These are phyloP conservation scores for Drosophila ironensis DNA, from an alignment of 1,140 invertebrate genomes.

Conservation along the genomic window DNA sequence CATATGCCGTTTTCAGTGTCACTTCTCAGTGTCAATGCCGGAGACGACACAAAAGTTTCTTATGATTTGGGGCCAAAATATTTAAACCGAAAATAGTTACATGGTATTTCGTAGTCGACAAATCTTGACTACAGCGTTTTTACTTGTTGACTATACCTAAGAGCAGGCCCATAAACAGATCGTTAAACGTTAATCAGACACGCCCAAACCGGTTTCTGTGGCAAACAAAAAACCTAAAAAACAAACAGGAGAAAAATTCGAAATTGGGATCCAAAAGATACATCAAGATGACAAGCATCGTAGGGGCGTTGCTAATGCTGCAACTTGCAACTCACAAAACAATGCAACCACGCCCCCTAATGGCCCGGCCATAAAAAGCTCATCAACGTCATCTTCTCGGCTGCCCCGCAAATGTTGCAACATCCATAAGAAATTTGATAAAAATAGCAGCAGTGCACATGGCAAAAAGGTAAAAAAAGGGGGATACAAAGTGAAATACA, in stretches of 20 bases:
- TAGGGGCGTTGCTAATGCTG: conserved; percentile 61
- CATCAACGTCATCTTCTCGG: conserved; percentile 60
- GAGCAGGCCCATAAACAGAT: conserved; percentile 63
- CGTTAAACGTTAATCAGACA: conserved; percentile 66
- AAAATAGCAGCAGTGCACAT: conserved; percentile 75
- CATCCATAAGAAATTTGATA: conserved; percentile 61
- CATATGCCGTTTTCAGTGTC: too few relatives aligned
- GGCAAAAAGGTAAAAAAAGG: conserved; percentile 50
- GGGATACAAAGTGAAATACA: conserved; percentile 37
- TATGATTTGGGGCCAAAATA: too few relatives aligned
- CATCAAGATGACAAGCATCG: conserved; percentile 49
- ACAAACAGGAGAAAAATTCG: too few relatives aligned
- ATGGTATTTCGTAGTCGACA: too few relatives aligned
- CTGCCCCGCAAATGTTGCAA: conserved; percentile 30
- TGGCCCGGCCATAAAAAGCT: conserved; percentile 75
- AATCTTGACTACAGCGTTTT: too few relatives aligned
- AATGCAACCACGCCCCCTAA: conserved; percentile 71
- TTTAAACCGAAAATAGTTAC: too few relatives aligned
- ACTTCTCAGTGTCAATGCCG: too few relatives aligned
- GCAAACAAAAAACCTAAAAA: conserved; percentile 1
- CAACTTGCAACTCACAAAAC: conserved; percentile 50
- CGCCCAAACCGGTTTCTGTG: conserved; percentile 63
- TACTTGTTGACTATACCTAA: conserved; percentile 4
- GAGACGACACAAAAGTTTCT: too few relatives aligned
- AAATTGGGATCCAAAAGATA: conserved; percentile 29